Percentiles rank a stretch among this genome's conserved stretches.
phyloP scores from a whole-genome alignment of 2,888 invertebrate species.

The Bellardia pandia region DNA sequence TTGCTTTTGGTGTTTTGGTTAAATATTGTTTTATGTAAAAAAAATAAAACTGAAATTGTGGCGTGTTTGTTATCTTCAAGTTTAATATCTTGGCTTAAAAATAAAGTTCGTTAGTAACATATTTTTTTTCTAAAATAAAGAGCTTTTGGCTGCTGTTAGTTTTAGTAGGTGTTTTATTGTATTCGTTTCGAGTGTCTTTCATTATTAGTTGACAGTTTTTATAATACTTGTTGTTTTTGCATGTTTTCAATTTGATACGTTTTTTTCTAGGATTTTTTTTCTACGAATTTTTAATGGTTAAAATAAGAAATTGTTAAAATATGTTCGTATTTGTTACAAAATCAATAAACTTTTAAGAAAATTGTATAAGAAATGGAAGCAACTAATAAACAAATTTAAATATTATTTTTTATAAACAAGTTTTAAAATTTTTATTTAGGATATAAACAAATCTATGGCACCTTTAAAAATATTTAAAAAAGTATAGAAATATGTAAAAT shows the following conservation, averaged over 20 bases:
- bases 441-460: too few species aligned
- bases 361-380: too few species aligned
- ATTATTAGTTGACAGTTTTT: constrained; percentile 61
- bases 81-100: constrained; percentile 68
- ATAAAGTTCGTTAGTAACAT: constrained; percentile 63
- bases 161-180: constrained; percentile 62
- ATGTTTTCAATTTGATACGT: constrained; percentile 59
- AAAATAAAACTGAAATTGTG: constrained; percentile 13
- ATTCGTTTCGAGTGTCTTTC: constrained; percentile 32
- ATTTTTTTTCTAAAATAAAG: constrained; percentile 19
- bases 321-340: background rate
- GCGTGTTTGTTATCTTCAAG: constrained; percentile 71
- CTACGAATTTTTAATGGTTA: constrained; percentile 60
- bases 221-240: constrained; percentile 57
- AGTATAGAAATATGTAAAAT: too few species aligned
- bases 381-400: too few species aligned
- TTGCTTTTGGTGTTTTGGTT: constrained; percentile 34
- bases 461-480: too few species aligned
- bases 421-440: too few species aligned
- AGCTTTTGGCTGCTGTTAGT: constrained; percentile 28
- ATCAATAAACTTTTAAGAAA: background rate
- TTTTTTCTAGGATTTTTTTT: constrained; percentile 33
- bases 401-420: too few species aligned
- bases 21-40: constrained; percentile 2
- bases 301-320: constrained; percentile 11